A percentile compares a stretch with the other conserved stretches of the same genome.
Evolutionary conservation across 2,797 vertebrate genomes (phyloP).

Genomic region (Vespertilio murinus): DNA sequence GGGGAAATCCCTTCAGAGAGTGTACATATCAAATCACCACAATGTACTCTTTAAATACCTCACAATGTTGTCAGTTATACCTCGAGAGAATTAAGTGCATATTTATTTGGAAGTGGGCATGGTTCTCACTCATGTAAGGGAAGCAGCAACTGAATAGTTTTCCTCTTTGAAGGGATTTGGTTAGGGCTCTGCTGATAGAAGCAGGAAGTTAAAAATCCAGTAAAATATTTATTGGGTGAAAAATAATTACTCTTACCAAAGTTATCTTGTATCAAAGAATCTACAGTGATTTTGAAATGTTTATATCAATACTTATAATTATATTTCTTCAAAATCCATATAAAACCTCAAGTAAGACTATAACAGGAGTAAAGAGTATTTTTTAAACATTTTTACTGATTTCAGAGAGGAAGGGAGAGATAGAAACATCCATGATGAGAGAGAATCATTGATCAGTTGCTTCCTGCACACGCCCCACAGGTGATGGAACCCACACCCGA

Average conservation of each 20-base stretch:
- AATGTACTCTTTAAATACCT: neutral
- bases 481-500: too few relatives aligned
- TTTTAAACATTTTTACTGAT: neutral
- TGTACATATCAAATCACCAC: neutral
- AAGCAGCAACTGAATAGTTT: neutral
- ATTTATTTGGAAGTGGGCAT: neutral
- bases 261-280: slow-evolving; percentile 3
- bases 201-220: neutral
- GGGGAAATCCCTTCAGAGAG: neutral
- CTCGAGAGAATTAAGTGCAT: neutral
- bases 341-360: neutral
- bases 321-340: neutral
- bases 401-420: too few relatives aligned
- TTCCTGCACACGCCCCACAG: too few relatives aligned
- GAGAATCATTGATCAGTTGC: too few relatives aligned
- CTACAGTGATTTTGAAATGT: neutral
- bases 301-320: neutral
- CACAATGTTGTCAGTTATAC: neutral
- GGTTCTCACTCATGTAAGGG: neutral
- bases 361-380: neutral
- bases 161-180: neutral
- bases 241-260: neutral
- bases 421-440: too few relatives aligned
- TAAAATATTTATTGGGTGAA: neutral
- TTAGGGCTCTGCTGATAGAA: neutral